Evolutionary conservation across 2,113 vertebrate genomes (phyloP).

Genomic region (Ornithorhynchus anatinus): DNA sequence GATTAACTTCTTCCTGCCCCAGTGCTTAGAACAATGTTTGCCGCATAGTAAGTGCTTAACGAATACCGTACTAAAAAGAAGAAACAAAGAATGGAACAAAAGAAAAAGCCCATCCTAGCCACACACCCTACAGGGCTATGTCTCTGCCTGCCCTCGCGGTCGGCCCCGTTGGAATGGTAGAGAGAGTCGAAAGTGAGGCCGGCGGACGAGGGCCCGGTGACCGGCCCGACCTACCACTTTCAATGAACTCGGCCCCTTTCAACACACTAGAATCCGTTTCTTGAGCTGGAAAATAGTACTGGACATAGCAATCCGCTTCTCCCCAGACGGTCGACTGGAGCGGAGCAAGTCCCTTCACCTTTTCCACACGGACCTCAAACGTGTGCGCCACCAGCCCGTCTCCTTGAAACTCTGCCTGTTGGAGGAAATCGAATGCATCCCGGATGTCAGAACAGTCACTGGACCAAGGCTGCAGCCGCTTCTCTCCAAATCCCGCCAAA

Average conservation of each 20-base stretch:
- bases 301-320: conserved; percentile 93
- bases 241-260: conserved; percentile 41
- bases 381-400: conserved; percentile 79
- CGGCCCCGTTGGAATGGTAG: no score
- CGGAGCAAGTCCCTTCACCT: conserved; percentile 81
- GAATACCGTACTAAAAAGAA: no score
- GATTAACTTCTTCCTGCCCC: no score
- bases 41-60: no score
- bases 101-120: no score
- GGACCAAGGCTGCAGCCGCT: conserved; percentile 1
- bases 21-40: no score
- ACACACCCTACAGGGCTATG: no score
- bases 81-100: no score
- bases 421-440: conserved; percentile 6
- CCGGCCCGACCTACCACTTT: conserved; percentile 70
- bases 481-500: neutral
- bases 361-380: conserved; percentile 85
- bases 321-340: conserved; percentile 95
- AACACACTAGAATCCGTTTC: conserved; percentile 29
- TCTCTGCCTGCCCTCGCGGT: no score
- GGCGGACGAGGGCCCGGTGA: neutral
- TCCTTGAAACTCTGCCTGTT: conserved; percentile 53
- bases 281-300: conserved; percentile 89
- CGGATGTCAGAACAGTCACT: conserved; percentile 16
- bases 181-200: no score